Evolutionary conservation across 2,113 vertebrate genomes (phyloP).

Genomic region (Charina bottae): DNA sequence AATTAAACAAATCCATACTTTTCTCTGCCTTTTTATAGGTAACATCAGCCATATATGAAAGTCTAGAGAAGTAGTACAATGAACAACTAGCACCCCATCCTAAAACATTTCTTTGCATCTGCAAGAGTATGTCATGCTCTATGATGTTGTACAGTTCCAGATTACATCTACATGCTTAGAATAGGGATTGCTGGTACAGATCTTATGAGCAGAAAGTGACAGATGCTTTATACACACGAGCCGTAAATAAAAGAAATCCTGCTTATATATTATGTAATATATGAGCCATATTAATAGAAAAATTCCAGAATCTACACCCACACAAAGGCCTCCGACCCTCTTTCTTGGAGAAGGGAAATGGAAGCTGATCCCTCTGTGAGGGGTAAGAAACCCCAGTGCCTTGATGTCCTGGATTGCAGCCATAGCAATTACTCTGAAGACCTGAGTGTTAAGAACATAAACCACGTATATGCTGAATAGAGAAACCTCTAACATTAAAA

Average conservation of each 20-base stretch:
- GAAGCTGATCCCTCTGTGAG: neutral
- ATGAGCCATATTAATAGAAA: constrained; percentile 18
- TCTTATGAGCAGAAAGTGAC: neutral
- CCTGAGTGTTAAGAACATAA: neutral
- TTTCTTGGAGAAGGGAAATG: neutral
- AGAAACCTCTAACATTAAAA: neutral
- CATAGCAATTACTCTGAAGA: neutral
- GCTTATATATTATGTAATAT: neutral
- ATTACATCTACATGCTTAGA: neutral
- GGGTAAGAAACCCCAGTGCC: constrained; percentile 19
- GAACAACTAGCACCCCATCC: constrained; percentile 20
- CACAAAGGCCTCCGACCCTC: neutral
- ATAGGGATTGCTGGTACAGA: neutral
- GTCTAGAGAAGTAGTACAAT: constrained; percentile 58
- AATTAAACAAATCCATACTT: neutral
- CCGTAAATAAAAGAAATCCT: constrained; percentile 2
- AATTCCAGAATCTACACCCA: constrained; percentile 5
- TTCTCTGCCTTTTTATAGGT: constrained; percentile 30
- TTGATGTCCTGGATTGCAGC: constrained; percentile 12
- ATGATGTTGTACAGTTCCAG: neutral
- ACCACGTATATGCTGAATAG: neutral
- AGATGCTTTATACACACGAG: neutral
- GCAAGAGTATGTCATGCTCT: neutral
- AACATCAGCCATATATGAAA: constrained; percentile 13
- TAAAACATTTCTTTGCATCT: neutral